These are phyloP conservation scores for Hydroisotoma schaefferi DNA, from an alignment of 2,888 invertebrate genomes.

Conservation along the genomic window DNA sequence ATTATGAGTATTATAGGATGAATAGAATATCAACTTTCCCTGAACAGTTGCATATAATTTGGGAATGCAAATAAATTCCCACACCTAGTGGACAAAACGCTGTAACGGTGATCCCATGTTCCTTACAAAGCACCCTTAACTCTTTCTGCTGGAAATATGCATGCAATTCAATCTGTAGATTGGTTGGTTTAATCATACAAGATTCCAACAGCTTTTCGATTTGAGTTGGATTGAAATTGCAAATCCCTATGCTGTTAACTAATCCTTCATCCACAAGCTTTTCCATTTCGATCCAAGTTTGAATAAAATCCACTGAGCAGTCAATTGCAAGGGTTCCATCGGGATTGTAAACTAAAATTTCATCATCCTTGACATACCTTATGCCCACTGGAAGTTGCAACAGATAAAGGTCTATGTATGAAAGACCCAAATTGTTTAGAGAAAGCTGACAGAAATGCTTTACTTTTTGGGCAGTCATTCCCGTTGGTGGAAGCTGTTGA, in stretches of 20 bases:
- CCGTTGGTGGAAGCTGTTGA: conserved; percentile 41
- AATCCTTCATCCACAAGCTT: conserved; percentile 50
- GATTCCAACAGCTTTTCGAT: conserved; percentile 50
- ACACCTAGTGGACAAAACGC: conserved; percentile 36
- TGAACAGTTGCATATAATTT: not conserved
- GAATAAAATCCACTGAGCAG: conserved; percentile 51
- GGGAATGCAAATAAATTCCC: not conserved
- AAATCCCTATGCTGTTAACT: conserved; percentile 52
- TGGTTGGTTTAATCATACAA: conserved; percentile 51
- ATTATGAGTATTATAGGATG: not conserved
- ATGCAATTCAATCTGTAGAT: conserved; percentile 51
- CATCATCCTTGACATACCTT: conserved; percentile 42
- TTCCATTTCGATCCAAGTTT: conserved; percentile 53
- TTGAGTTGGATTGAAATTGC: conserved; percentile 53
- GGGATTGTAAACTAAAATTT: conserved; percentile 50
- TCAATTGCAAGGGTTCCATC: conserved; percentile 50
- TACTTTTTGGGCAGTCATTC: conserved; percentile 46
- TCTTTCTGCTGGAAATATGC: conserved; percentile 52
- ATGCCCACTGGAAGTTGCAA: conserved; percentile 51
- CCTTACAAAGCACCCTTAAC: conserved; percentile 50
- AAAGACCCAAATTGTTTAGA: conserved; percentile 50
- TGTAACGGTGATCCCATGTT: conserved; percentile 49
- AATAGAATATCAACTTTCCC: too few species aligned
- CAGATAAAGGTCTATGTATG: conserved; percentile 54
- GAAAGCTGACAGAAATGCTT: conserved; percentile 46